Percentiles rank a stretch among this genome's conserved stretches.
These are phyloP conservation scores for Sarcophaga caerulescens DNA, from an alignment of 2,888 invertebrate species.

Conservation along the genomic window DNA sequence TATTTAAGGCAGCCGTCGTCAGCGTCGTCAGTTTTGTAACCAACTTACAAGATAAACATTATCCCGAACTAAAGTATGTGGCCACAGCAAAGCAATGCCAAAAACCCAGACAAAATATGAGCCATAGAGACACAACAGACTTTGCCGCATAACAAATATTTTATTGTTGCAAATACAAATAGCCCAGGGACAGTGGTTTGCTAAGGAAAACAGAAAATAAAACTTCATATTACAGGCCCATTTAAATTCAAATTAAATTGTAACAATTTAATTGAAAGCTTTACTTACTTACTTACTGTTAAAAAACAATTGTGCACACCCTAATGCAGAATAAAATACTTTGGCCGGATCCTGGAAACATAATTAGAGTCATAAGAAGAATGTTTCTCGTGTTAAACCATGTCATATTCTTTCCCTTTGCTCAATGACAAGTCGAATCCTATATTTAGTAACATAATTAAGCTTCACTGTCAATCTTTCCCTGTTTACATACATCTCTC, in stretches of 20 bases:
- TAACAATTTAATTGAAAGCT: background rate
- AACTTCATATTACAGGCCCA: background rate
- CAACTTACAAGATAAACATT: constrained; percentile 49
- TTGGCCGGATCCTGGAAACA: too few relatives aligned
- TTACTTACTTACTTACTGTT: background rate
- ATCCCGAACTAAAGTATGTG: constrained; percentile 33
- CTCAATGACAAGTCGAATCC: too few relatives aligned
- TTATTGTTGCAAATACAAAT: constrained; percentile 20
- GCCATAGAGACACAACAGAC: background rate
- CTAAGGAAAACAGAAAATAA: background rate
- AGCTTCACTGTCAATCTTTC: too few relatives aligned
- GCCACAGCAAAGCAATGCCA: constrained; percentile 23
- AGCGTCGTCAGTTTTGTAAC: background rate
- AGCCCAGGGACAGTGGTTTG: constrained; percentile 26
- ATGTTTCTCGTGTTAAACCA: too few relatives aligned
- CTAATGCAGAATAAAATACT: too few relatives aligned
- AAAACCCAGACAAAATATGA: constrained; percentile 39
- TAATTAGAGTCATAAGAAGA: too few relatives aligned
- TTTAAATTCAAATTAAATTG: background rate
- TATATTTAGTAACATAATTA: too few relatives aligned
- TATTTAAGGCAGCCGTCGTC: constrained; percentile 8
- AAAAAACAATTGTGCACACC: too few relatives aligned
- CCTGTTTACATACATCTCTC: too few relatives aligned
- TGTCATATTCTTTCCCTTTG: too few relatives aligned
- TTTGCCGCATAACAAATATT: constrained; percentile 17